Conservation (phyloP, 2,888 invertebrate species). For the Euzophera pinguis region DNA sequence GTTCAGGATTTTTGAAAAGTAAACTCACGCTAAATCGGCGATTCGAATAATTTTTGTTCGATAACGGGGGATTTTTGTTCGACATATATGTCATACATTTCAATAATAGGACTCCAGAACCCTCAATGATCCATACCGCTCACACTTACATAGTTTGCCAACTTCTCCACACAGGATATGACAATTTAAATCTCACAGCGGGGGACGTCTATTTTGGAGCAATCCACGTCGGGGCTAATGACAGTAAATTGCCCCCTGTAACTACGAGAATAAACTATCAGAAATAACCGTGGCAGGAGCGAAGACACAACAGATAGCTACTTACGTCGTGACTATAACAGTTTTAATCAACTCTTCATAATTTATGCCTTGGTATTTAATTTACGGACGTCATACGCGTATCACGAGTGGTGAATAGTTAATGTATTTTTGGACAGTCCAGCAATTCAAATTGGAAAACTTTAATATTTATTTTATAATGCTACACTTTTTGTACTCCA, state of each 20-base stretch:
- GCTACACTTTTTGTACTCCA: too few relatives aligned
- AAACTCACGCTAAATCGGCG: too few relatives aligned
- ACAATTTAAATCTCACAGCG: conserved; percentile 34
- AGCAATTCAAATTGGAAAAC: too few relatives aligned
- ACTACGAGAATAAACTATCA: conserved; percentile 48
- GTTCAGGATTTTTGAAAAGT: too few relatives aligned
- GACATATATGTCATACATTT: too few relatives aligned
- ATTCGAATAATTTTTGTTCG: too few relatives aligned
- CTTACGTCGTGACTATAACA: not conserved
- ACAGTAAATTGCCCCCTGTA: conserved; percentile 57
- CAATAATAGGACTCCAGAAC: not conserved
- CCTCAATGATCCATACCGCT: not conserved
- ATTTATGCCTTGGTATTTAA: not conserved
- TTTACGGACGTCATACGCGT: not conserved
- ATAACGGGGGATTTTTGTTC: too few relatives aligned
- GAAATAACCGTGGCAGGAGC: conserved; percentile 45
- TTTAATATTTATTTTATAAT: too few relatives aligned
- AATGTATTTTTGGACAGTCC: not conserved
- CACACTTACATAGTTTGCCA: not conserved
- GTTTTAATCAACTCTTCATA: not conserved
- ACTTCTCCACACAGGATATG: conserved; percentile 19
- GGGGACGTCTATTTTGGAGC: conserved; percentile 58
- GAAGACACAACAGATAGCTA: conserved; percentile 4
- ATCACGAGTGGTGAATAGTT: not conserved
- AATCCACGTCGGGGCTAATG: conserved; percentile 47